Evolutionary conservation across 2,113 vertebrate species (phyloP), one percentile per base, ranked within the genome.

Genomic region (Conger conger): DNA sequence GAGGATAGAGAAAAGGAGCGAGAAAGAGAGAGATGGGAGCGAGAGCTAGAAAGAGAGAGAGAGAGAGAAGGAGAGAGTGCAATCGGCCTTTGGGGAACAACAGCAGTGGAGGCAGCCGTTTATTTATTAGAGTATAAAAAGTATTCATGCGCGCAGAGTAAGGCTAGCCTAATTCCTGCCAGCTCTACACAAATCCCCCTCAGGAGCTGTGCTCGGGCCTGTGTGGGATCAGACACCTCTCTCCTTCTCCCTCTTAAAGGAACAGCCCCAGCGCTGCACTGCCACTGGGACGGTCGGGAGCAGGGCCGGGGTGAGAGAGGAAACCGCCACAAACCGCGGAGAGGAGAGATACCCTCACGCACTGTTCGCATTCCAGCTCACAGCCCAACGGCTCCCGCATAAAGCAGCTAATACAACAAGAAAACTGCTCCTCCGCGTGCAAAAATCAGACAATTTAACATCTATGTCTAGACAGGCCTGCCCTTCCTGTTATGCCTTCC

Each of bases 81-180:
- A 9, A 73, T 23, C 60, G 40, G 57, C 63, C 50, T 63, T 83
- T 73, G 68, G 68, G 68, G 68, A 73, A 73, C 33, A 57, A 7
- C 53, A 36, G 50, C 50, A 57, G 53, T 45, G 57, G 38, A 40
- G 37, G 37, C 54, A 68, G 79, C 77, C 17, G 79, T 84, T 87
- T 88, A 87, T 92, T 92, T 92, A 90, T 89, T 91, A 87, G 90
- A 90, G 91, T 90, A 91, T 89, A 91, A 90, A 88, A 86, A 87
- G 91, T 88, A 85, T 92, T 91, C 88, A 91, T 91, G 92, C 83
- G 60, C 63, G 35, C 82, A 90, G 88, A 84, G 50, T 77, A 89
- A 90, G 90, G 87, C 87, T 86, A 87, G 90, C 87, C 89, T 90
- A 89, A 94, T 91, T 93, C 87, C 83, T 89, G 83, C 84, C 81